phyloP scores from a whole-genome alignment of 1,140 invertebrate species.

The Drosophila cardini region DNA sequence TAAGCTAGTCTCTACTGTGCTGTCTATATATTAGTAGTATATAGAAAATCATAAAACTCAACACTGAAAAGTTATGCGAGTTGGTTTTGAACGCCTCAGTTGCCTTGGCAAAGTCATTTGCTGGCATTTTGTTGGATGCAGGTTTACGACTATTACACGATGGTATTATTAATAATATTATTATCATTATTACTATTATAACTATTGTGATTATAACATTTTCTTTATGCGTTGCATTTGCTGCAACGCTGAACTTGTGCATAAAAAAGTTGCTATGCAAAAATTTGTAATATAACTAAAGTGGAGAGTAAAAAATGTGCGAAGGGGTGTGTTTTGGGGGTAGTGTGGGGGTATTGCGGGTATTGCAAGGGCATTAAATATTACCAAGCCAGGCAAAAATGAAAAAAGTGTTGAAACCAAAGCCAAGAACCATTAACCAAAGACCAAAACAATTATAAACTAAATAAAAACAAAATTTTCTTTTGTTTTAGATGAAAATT shows the following conservation, averaged over 20 bases:
- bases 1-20: constrained; percentile 7
- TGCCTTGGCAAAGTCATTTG: constrained; percentile 60
- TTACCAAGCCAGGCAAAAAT: constrained; percentile 27
- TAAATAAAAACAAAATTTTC: constrained; percentile 22
- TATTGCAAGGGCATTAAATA: constrained; percentile 26
- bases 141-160: constrained; percentile 52
- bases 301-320: constrained; percentile 3
- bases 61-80: constrained; percentile 22
- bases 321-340: background rate
- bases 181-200: constrained; percentile 49
- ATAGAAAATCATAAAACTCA: constrained; percentile 26
- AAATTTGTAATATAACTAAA: constrained; percentile 28
- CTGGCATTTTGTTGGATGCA: constrained; percentile 58
- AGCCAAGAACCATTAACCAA: constrained; percentile 44
- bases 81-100: constrained; percentile 26
- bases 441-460: constrained; percentile 33
- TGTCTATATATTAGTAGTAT: background rate
- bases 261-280: constrained; percentile 27
- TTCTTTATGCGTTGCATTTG: constrained; percentile 52
- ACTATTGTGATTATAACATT: constrained; percentile 59
- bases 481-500: background rate
- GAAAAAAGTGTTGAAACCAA: constrained; percentile 37
- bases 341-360: constrained; percentile 20
- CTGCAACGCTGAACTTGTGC: constrained; percentile 64
- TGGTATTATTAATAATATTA: no score